Conservation (phyloP, 2,113 vertebrate genomes). For the Odocoileus virginianus region DNA sequence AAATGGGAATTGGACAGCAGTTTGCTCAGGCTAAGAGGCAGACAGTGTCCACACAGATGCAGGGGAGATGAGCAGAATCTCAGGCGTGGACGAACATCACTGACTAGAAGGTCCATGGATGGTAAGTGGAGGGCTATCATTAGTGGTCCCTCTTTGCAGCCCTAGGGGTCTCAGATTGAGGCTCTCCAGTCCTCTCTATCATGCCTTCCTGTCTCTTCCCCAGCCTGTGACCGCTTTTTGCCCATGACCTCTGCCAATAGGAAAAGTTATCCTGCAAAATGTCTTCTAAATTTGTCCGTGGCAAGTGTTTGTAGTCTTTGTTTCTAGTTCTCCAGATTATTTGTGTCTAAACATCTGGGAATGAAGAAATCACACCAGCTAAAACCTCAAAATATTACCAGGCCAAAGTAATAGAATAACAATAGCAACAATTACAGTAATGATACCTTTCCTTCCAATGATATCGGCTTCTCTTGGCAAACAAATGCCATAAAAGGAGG, state of each 20-base stretch:
- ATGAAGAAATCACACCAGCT: neutral
- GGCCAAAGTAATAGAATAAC: neutral
- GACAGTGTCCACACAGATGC: rapidly evolving
- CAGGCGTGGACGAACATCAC: neutral
- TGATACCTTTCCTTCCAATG: neutral
- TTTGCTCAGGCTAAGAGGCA: neutral
- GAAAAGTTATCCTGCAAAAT: neutral
- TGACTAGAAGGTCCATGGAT: neutral
- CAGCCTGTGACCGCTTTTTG: neutral
- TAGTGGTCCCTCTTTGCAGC: neutral
- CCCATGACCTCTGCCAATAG: neutral
- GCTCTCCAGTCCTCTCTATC: neutral
- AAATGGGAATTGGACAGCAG: neutral
- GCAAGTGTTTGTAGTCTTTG: neutral
- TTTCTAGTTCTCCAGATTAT: neutral
- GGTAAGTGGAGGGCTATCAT: neutral
- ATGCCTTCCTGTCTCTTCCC: neutral
- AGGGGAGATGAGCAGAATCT: too few species aligned
- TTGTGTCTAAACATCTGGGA: neutral
- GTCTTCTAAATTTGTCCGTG: neutral
- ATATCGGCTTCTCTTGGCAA: neutral
- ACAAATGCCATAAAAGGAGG: neutral
- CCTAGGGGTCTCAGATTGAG: neutral
- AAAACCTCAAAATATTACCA: neutral
- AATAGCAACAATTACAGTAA: neutral